Base-by-base conservation (phyloP, 2,797 vertebrate species). In the Ptychadena robeensis region DNA sequence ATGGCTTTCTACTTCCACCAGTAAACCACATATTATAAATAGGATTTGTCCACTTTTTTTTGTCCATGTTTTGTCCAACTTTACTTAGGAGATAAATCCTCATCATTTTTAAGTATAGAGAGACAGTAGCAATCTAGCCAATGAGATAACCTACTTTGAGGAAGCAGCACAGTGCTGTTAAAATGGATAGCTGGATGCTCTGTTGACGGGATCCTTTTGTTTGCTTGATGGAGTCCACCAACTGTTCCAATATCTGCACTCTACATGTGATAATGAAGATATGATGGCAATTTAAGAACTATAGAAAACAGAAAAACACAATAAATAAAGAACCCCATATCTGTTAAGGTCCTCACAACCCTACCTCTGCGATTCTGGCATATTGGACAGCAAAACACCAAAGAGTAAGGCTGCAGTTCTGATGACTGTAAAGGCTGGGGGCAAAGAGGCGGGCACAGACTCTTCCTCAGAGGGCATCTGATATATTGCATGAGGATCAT, bases 171-270 rank as follows among this genome's bases (percentile, higher is more conserved):
- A 98, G 88, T 38, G 97, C 95, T 80, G 96, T 93, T 69, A 96
- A 87, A 74, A 95, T 87, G 57, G 96, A 94, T 0, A 96, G 90
- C 81, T 95, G 96, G 34, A 96, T 89, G 2, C 91, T 91, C 88
- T 96, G 96, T 72, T 96, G 97, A 2, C 94, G 93, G 64, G 92
- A 93, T 85, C 96, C 96, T 88, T 96, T 98, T 73, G 96, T 87
- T 85, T 96, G 95, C 78, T 94, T 96, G 89, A 97, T 87, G 0
- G 91, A 90, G 72, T 95, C 93, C 70, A 92, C 88, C 86, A 98
- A 93, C 86, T 97, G 95, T 87, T 98, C 95, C 90, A 98, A 78
- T 0, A 94, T 91, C 86, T 94, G 95, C 35, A 93, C 86, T 86
- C 97, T 98, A 86, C 88, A 82, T 86, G 76, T 40, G 89, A 14